A percentile compares a stretch with the other conserved stretches of the same genome.
Conservation (phyloP, 2,113 vertebrate species). For the Brevimyrus niger region DNA sequence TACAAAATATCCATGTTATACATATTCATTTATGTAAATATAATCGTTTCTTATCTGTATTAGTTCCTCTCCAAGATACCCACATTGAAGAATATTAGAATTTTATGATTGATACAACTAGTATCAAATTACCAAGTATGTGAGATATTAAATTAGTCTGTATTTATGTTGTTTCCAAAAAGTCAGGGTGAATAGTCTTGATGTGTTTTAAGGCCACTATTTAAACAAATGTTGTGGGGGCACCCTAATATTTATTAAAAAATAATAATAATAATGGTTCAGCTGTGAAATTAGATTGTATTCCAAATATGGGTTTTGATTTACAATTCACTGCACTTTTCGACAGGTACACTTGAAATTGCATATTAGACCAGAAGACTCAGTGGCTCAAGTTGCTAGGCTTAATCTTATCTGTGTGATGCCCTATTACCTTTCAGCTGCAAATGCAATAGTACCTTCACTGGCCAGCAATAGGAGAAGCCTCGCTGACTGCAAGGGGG, state of each 20-base stretch:
- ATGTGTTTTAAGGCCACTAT: not conserved
- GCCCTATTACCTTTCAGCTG: not conserved
- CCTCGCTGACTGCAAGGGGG: not conserved
- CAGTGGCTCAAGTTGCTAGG: not conserved
- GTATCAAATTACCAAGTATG: not conserved
- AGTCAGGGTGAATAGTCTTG: not conserved
- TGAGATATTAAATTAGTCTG: not conserved
- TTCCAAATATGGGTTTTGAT: not conserved
- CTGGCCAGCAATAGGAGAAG: not conserved
- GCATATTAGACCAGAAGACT: not conserved
- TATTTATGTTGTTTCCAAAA: not conserved
- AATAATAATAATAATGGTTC: not conserved
- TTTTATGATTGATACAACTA: not conserved
- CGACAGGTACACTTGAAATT: conserved; percentile 6
- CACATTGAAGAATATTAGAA: not conserved
- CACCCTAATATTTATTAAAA: not conserved
- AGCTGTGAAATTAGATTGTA: not conserved
- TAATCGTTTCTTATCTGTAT: not conserved
- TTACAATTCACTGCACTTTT: not conserved
- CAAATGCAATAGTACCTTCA: not conserved
- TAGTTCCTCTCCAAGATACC: not conserved
- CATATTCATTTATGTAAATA: not conserved
- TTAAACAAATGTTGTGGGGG: not conserved
- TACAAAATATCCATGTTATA: not conserved
- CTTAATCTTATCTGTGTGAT: not conserved